Conservation (phyloP, 2,888 invertebrate species). For the Perizoma flavofasciatum region DNA sequence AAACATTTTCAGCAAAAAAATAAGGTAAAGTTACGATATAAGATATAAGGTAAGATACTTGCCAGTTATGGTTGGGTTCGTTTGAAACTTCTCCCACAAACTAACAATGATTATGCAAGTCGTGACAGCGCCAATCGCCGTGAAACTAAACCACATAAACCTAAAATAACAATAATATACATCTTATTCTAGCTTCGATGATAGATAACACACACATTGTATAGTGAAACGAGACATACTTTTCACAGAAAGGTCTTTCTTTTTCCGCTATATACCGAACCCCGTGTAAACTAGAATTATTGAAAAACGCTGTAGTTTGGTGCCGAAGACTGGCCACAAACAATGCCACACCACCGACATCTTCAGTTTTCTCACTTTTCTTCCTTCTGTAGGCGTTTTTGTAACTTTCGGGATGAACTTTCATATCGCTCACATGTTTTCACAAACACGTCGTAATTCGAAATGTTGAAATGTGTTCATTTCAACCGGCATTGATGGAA, state of each 20-base stretch:
- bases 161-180: constrained; percentile 64
- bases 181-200: neutral
- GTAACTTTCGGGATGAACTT: constrained; percentile 60
- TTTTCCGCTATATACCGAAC: constrained; percentile 91
- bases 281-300: constrained; percentile 90
- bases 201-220: neutral
- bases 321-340: constrained; percentile 86
- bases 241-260: constrained; percentile 89
- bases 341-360: constrained; percentile 64
- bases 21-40: neutral
- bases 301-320: constrained; percentile 89
- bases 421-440: constrained; percentile 57
- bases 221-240: constrained; percentile 77
- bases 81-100: constrained; percentile 93
- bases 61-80: constrained; percentile 92
- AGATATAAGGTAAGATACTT: constrained; percentile 16
- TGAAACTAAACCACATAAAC: constrained; percentile 92
- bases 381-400: constrained; percentile 45
- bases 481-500: constrained; percentile 37
- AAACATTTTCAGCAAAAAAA: neutral
- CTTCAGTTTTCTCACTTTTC: constrained; percentile 43
- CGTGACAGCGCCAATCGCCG: constrained; percentile 87
- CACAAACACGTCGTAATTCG: constrained; percentile 43
- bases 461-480: constrained; percentile 15
- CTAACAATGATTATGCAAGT: constrained; percentile 90